Evolutionary conservation across 2,113 vertebrate genomes (phyloP), one percentile per base, ranked within the genome.

Genomic region (Xiphias gladius): DNA sequence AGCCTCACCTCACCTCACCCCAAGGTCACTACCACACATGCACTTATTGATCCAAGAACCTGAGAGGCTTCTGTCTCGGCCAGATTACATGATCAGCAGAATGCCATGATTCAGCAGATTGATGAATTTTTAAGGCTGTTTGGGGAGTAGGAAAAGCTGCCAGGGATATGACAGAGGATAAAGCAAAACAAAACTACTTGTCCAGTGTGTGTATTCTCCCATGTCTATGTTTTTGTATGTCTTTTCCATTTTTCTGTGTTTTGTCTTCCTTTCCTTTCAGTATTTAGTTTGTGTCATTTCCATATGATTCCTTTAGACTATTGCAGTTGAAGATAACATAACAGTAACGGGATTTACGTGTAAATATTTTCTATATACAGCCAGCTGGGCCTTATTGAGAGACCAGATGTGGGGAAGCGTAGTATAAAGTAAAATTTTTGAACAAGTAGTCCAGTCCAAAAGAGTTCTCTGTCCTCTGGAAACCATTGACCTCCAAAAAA

Each of bases 161-260:
- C 35, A 16, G n/a, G 17, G 54, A 63, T 54, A 69, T 0, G 4
- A 73, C 10, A 4, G 52, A 79, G 55, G 88, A 64, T 85, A 52
- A 78, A 88, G 58, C 59, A 68, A 88, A 80, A 74, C 76, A 78
- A 91, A 90, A 90, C 77, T 50, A 43, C 84, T 61, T 67, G 55
- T 89, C 79, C 76, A 26, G 69, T 74, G 61, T 84, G 26, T 79
- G 69, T 94, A 69, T 80, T 76, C 61, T 85, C 72, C 37, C 20
- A 26, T 89, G 73, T 76, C 20, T 87, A 19, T 65, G 16, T 86
- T 76, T 86, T 57, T 90, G 67, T 93, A 57, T 86, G 86, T 89
- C 73, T 16, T 91, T 82, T 87, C 88, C 91, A 89, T 93, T 64
- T 48, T 86, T 35, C 26, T 80, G 32, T 78, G 80, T 88, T 87